These are phyloP conservation scores for Asbolus verrucosus DNA, from an alignment of 1,140 invertebrate species.

Conservation along the genomic window DNA sequence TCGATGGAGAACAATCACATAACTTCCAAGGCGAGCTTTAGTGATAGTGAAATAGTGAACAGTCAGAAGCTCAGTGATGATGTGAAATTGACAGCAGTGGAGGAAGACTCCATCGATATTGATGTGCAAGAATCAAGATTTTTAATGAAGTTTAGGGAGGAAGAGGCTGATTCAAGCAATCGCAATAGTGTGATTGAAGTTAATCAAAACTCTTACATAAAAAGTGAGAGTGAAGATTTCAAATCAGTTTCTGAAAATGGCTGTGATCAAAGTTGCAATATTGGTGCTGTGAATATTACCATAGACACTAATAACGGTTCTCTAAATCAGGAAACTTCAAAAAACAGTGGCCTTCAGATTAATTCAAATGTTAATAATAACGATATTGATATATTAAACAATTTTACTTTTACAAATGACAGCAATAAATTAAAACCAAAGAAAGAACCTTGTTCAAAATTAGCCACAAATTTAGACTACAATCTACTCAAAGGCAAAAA, in stretches of 20 bases:
- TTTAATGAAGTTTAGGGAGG: conserved; percentile 19
- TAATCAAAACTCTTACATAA: conserved; percentile 37
- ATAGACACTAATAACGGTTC: conserved; percentile 49
- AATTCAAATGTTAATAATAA: conserved; percentile 45
- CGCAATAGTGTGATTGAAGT: conserved; percentile 44
- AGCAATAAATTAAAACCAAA: conserved; percentile 50
- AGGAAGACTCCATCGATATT: conserved; percentile 14
- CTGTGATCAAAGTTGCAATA: conserved; percentile 57
- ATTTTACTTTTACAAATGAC: conserved; percentile 24
- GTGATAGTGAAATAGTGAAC: conserved; percentile 29
- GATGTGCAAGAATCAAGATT: conserved; percentile 13
- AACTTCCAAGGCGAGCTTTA: conserved; percentile 13
- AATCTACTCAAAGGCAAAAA: conserved; percentile 58
- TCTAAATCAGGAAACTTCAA: conserved; percentile 45
- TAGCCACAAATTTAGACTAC: conserved; percentile 56
- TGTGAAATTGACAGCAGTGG: background rate
- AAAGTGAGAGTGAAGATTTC: conserved; percentile 38
- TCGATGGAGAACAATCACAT: conserved; percentile 22
- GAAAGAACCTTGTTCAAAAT: conserved; percentile 50
- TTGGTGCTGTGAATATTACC: conserved; percentile 50
- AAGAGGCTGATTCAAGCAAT: background rate
- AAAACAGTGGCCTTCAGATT: conserved; percentile 47
- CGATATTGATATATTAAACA: conserved; percentile 31
- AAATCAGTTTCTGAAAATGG: conserved; percentile 51
- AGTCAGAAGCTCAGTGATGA: conserved; percentile 2